Evolutionary conservation across 2,113 vertebrate species (phyloP), one percentile per base, ranked within the genome.

Genomic region (Takifugu flavidus): DNA sequence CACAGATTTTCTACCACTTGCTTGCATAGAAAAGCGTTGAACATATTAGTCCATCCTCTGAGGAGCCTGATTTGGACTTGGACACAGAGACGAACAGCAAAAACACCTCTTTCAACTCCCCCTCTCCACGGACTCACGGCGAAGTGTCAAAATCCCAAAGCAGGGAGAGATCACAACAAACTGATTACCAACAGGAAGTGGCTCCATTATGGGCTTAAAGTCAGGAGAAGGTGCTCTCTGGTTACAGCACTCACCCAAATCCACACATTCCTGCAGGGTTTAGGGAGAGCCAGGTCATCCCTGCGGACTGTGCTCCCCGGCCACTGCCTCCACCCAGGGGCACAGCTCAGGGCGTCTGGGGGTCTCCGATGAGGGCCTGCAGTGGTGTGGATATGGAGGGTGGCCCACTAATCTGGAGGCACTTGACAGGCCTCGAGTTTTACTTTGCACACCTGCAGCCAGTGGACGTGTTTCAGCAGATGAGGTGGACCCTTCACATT

Each of bases 181-280:
- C 72, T 68, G 81, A 83, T 82, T 75, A 85, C 73, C 78, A 89
- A 89, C 83, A 87, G 88, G 88, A 89, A 88, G 87, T 83, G 82
- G 56, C 75, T 86, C 88, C 89, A 90, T 91, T 90, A 89, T 86
- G 74, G 78, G 88, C 87, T 91, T 90, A 89, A 69, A 74, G 72
- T 74, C 65, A 54, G 70, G 59, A 74, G 75, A 79, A 77, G 62
- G 71, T 62, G 71, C 65, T 84, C 88, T 91, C 87, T 79, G 77
- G 86, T 91, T 91, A 80, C 89, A 78, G 71, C 74, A 60, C 76
- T 78, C 72, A 76, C 49, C 77, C 77, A 85, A 87, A 89, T 86
- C 85, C 77, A 79, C 64, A 67, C 86, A 89, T 91, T 91, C 88
- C 83, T 78, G 39, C 56, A 62, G 82, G 86, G 81, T 88, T 91